A percentile compares a stretch with the other conserved stretches of the same genome.
phyloP scores from a whole-genome alignment of 1,140 invertebrate genomes.

The Ladona fulva region DNA sequence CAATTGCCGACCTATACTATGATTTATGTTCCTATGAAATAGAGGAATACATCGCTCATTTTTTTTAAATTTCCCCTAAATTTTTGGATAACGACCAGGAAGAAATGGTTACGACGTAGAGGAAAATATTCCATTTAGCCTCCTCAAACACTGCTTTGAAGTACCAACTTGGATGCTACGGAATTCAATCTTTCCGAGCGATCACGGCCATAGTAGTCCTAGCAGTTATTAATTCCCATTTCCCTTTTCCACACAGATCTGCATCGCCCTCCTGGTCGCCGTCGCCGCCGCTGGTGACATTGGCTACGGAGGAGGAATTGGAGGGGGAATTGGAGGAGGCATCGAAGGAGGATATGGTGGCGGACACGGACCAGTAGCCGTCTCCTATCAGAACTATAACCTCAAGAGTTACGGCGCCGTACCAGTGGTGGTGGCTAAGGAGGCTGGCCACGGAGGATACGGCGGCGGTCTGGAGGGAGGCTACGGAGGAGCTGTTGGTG shows the following conservation, averaged over 20 bases:
- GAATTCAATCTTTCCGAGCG: no score
- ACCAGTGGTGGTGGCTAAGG: not conserved
- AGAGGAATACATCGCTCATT: no score
- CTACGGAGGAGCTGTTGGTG: not conserved
- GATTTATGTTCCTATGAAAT: no score
- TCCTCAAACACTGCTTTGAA: no score
- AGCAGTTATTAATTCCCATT: no score
- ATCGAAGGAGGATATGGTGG: not conserved
- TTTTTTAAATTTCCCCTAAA: no score
- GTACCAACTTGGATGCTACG: no score
- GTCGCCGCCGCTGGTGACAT: not conserved
- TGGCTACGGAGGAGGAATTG: not conserved
- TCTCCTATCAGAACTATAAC: not conserved
- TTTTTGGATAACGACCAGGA: no score
- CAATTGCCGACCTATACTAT: no score
- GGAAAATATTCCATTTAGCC: no score
- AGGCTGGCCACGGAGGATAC: not conserved
- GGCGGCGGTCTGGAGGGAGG: not conserved
- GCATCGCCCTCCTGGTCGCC: not conserved
- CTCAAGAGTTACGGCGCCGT: constrained; percentile 1
- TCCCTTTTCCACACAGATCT: not conserved
- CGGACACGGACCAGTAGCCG: not conserved
- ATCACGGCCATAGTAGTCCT: no score
- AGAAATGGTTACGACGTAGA: no score
- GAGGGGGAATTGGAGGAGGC: not conserved